phyloP scores from a whole-genome alignment of 2,113 vertebrate species.

The Brevimyrus niger region DNA sequence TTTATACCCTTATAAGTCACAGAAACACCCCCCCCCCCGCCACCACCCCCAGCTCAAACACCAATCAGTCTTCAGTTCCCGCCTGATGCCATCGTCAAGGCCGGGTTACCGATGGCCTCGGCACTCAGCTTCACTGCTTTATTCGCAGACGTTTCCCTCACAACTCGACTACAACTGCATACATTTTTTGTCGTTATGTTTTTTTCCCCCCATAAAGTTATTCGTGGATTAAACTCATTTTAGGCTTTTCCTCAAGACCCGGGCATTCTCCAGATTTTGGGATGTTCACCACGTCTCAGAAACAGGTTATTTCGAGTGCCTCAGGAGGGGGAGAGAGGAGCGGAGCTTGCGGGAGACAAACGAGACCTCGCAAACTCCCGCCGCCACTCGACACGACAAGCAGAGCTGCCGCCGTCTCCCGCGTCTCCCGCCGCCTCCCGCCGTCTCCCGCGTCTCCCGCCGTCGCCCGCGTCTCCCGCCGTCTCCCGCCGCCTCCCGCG shows the following conservation, averaged over 20 bases:
- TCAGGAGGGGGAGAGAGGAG: background rate
- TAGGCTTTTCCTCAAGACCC: background rate
- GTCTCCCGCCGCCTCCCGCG: too few species aligned
- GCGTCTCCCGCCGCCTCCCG: too few species aligned
- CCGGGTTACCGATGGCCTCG: background rate
- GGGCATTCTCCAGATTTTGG: background rate
- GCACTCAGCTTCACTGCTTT: too few species aligned
- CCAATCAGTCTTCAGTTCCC: background rate
- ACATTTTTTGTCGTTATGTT: background rate
- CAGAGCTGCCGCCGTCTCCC: background rate
- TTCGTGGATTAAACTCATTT: background rate
- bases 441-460: too few species aligned
- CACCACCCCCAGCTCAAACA: too few species aligned
- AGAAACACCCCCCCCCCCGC: background rate
- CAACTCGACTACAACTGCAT: background rate
- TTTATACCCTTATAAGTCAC: background rate
- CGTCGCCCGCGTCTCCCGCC: too few species aligned
- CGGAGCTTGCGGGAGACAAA: background rate
- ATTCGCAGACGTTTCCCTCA: background rate
- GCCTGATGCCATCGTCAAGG: background rate
- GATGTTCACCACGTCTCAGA: background rate
- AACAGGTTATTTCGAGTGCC: background rate
- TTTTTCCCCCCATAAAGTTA: background rate
- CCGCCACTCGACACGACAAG: background rate
- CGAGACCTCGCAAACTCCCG: background rate